Percentiles rank a stretch among this genome's conserved stretches.
Evolutionary conservation across 2,797 vertebrate genomes (phyloP).

Genomic region (Distichodus sexfasciatus): DNA sequence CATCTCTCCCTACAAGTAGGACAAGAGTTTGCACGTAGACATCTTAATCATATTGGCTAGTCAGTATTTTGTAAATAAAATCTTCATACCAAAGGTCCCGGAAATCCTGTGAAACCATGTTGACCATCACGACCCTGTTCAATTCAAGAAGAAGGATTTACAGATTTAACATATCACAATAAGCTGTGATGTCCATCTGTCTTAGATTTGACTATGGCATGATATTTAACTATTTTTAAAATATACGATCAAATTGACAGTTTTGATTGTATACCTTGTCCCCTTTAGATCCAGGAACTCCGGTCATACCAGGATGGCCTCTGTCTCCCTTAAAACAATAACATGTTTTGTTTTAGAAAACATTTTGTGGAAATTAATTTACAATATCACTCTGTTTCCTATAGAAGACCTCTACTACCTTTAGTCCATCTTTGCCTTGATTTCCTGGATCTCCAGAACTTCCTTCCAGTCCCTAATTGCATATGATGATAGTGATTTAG

Average conservation of each 20-base stretch:
- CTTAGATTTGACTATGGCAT: too few species aligned
- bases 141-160: slow-evolving; percentile 3
- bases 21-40: not conserved
- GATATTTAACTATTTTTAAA: too few species aligned
- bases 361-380: not conserved
- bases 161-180: not conserved
- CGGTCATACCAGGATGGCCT: slow-evolving; percentile 64
- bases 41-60: not conserved
- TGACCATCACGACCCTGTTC: slow-evolving; percentile 70
- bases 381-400: not conserved
- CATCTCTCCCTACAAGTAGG: slow-evolving; percentile 67
- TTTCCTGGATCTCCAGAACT: slow-evolving; percentile 70
- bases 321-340: slow-evolving; percentile 62
- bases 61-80: not conserved
- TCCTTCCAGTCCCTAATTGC: slow-evolving; percentile 70
- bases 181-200: not conserved
- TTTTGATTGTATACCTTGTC: slow-evolving; percentile 62
- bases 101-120: slow-evolving; percentile 67
- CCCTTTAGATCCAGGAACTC: slow-evolving; percentile 64
- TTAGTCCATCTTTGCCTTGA: slow-evolving; percentile 70
- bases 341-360: not conserved
- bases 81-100: slow-evolving; percentile 69
- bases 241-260: too few species aligned
- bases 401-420: slow-evolving; percentile 54
- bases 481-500: not conserved